Conservation (phyloP, 1,140 invertebrate species). For the Chionoecetes opilio region DNA sequence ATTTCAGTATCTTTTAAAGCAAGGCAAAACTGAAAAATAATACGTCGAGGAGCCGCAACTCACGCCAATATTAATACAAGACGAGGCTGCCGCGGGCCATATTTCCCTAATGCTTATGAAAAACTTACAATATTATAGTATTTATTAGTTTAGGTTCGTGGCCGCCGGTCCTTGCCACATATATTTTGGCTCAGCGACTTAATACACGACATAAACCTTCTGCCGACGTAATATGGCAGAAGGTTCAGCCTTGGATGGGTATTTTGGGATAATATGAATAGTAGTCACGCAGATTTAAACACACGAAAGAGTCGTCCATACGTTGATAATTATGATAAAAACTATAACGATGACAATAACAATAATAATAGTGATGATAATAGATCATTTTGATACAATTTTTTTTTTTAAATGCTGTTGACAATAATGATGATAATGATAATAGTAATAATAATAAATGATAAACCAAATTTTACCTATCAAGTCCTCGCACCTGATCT, state of each 20-base stretch:
- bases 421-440: background rate
- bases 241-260: background rate
- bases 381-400: background rate
- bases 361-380: background rate
- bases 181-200: constrained; percentile 5
- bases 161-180: background rate
- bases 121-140: constrained; percentile 12
- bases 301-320: background rate
- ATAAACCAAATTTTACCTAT: no score
- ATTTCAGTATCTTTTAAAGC: background rate
- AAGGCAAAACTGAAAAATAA: background rate
- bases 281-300: background rate
- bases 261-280: background rate
- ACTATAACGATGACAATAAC: background rate
- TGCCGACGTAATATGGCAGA: background rate
- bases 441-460: background rate
- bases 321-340: background rate
- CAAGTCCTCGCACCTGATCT: no score
- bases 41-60: background rate
- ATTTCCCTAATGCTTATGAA: background rate
- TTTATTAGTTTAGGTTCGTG: background rate
- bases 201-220: background rate
- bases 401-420: no score
- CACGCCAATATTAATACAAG: background rate
- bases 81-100: background rate